Evolutionary conservation across 2,113 vertebrate species (phyloP).

Genomic region (Copsychus sechellarum): DNA sequence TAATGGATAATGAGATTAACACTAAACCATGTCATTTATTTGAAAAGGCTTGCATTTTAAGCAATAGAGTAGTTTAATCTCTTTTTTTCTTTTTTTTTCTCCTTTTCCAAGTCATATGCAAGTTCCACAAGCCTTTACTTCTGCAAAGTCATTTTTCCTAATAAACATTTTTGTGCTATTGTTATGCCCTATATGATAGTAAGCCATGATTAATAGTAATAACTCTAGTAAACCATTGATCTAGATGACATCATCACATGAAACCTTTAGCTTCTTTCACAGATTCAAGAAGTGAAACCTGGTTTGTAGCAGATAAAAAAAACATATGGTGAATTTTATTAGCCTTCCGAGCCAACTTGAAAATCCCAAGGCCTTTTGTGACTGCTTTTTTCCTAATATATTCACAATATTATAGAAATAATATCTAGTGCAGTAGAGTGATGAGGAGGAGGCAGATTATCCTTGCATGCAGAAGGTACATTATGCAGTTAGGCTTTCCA

Average conservation of each 20-base stretch:
- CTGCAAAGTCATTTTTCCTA: background rate
- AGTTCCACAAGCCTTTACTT: background rate
- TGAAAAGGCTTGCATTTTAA: background rate
- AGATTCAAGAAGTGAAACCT: conserved; percentile 31
- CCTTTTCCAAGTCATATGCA: background rate
- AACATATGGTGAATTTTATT: conserved; percentile 52
- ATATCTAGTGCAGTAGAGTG: background rate
- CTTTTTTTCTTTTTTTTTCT: background rate
- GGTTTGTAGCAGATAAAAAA: conserved; percentile 28
- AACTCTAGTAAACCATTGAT: conserved; percentile 6
- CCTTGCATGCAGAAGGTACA: background rate
- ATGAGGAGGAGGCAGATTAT: background rate
- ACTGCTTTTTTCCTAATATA: conserved; percentile 25
- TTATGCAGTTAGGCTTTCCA: conserved; percentile 18
- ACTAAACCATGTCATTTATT: background rate
- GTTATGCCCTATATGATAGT: background rate
- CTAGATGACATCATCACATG: conserved; percentile 7
- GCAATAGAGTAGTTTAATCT: background rate
- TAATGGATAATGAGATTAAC: background rate
- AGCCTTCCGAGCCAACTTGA: background rate
- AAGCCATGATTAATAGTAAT: background rate
- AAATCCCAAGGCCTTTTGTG: background rate
- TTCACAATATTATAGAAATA: background rate
- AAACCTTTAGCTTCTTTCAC: conserved; percentile 3
- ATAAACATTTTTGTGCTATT: background rate